Evolutionary conservation across 2,113 vertebrate species (phyloP), one percentile per base, ranked within the genome.

Genomic region (Falcunculus frontatus): DNA sequence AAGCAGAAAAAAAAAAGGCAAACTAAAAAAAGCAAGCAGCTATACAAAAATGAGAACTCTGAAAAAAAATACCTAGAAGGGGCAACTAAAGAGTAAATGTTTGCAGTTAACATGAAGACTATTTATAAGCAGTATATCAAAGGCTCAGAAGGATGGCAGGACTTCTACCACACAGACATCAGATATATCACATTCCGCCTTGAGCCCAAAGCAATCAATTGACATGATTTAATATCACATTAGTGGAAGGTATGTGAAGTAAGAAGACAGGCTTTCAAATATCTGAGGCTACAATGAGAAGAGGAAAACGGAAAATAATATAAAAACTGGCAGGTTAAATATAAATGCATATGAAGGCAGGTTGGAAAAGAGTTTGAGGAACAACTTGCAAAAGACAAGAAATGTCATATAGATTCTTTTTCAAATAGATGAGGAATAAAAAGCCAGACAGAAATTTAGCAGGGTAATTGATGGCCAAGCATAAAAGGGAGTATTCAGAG

Each of bases 231-330:
- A 87, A 17, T 76, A 64, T 46, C 44, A 79, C 25, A 16, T 68
- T 84, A 82, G 64, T 60, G 62, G 44, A 65, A 90, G 20, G 5
- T 73, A 68, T 83, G 46, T 42, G 29, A 90, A 79, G 25, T 30
- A 64, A 84, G 44, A 84, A 79, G 53, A 62, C 41, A 69, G 22
- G 26, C 22, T 83, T 97, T 94, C 59, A 95, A 73, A 62, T 77
- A 92, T 46, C 33, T 69, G 50, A 83, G 16, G 46, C 35, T 74
- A 46, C 2, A 5, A 0, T 56, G 13, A 92, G 67, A 86, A 57
- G 23, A 79, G 26, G 14, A 93, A 93, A 95, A 88, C 76, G 13
- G 65, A 82, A 93, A 97, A 87, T 35, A 73, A 69, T 79, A 46
- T 35, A 62, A 87, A 79, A 91, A 9, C 53, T 73, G 46, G 12